Percentiles rank a stretch among this genome's conserved stretches.
phyloP scores from a whole-genome alignment of 53 echinoderm and acorn worm genomes.

The Echinarachnius parma region DNA sequence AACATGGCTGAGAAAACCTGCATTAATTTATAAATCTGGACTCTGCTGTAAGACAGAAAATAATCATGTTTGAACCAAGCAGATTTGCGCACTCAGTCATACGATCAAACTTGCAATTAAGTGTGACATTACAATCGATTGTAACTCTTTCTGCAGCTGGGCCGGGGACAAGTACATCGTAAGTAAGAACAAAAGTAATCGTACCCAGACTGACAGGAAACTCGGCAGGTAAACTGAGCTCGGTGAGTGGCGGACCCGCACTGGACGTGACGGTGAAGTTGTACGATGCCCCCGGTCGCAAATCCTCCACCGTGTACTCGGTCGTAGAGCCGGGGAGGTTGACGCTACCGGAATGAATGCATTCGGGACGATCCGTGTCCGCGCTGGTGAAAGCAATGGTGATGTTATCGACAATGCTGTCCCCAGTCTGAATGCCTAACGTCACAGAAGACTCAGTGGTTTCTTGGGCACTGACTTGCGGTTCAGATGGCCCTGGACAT shows the following conservation, averaged over 20 bases:
- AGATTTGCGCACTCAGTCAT: no score
- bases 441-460: not conserved
- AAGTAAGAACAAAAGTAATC: no score
- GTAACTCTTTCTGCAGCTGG: no score
- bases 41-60: no score
- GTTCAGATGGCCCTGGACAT: slow-evolving; percentile 4
- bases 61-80: no score
- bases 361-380: not conserved
- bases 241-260: not conserved
- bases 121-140: no score
- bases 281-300: not conserved
- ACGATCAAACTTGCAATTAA: no score
- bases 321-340: not conserved
- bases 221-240: no score
- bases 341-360: not conserved
- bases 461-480: not conserved
- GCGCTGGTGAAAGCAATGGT: not conserved
- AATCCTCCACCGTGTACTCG: not conserved
- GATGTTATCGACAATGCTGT: not conserved
- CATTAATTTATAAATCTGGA: no score
- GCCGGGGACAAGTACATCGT: no score
- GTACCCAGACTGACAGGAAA: no score
- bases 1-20: no score
- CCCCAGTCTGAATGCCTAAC: slow-evolving; percentile 3
- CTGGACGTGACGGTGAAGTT: not conserved